Base-by-base conservation (phyloP, 2,797 vertebrate genomes). In the Philypnodon macrostomus region DNA sequence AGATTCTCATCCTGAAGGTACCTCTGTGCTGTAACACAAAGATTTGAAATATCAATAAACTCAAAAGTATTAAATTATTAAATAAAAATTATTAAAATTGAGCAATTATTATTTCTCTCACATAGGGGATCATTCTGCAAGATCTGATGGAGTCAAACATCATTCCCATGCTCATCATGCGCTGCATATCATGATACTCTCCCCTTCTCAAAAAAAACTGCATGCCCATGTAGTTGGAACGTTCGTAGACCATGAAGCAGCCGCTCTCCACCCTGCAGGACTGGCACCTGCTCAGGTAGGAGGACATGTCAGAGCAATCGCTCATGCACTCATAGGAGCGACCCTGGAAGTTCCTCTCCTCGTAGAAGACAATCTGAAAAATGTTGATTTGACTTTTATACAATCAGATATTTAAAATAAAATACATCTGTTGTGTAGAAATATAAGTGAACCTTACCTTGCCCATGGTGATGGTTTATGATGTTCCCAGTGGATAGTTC, bases 191-290 rank as follows among this genome's bases (percentile, higher is more conserved):
- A 3, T 58, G 29, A 67, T 91, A 90, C 61, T 91, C 90, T 14
- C 90, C 90, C 57, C 84, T 88, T 57, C 70, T 90, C 69, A 91
- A 6, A 72, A 88, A 90, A 54, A 79, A 85, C 85, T 91, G 90
- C 33, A 53, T 57, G 4, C 88, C 88, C 82, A 81, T 85, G 73
- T 63, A 90, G 81, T 76, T 85, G 54, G 78, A 53, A 7, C 84
- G 80, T 58, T 91, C 89, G 5, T 90, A 91, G 49, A 87, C 70
- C 84, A 91, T 88, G 84, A 89, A 90, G 70, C 88, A 89, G 54
- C 88, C 88, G 0, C 62, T 89, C 59, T 89, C 85, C 61, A 90
- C 85, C 77, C 84, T 84, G 80, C 84, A 80, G 67, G 87, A 90
- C 32, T 89, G 86, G 14, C 85, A 83, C 48, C 79, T 85, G 75